These are phyloP conservation scores for Agrochola lota DNA, from an alignment of 2,888 invertebrate species.

Conservation along the genomic window DNA sequence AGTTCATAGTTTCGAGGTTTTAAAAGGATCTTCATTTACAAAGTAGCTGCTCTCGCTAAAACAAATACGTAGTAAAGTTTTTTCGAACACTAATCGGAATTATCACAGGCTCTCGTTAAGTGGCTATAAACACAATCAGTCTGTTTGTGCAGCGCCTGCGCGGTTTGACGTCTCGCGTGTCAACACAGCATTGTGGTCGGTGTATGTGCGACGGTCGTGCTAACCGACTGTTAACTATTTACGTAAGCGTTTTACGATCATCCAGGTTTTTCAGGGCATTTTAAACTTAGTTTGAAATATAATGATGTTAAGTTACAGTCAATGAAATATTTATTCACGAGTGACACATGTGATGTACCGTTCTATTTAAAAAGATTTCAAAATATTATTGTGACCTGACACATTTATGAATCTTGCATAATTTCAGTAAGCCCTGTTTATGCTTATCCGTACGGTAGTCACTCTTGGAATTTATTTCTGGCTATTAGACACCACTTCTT, in stretches of 20 bases:
- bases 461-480: not conserved
- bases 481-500: not conserved
- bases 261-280: slow-evolving; percentile 60
- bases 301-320: slow-evolving; percentile 36
- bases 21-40: slow-evolving; percentile 74
- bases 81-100: slow-evolving; percentile 89
- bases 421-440: not conserved
- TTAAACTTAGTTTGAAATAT: slow-evolving; percentile 33
- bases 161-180: slow-evolving; percentile 82
- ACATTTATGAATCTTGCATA: not conserved
- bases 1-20: slow-evolving; percentile 61
- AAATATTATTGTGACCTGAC: not conserved
- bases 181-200: slow-evolving; percentile 82
- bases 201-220: slow-evolving; percentile 81
- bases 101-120: slow-evolving; percentile 87
- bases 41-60: slow-evolving; percentile 87
- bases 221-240: slow-evolving; percentile 86
- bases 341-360: not conserved
- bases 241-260: slow-evolving; percentile 78
- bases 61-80: slow-evolving; percentile 84
- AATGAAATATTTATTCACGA: slow-evolving; percentile 32
- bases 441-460: no score
- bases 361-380: not conserved
- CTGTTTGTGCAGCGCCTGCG: slow-evolving; percentile 86
- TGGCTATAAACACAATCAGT: slow-evolving; percentile 90